Conservation (phyloP, 1,140 invertebrate genomes). For the Diorhabda carinulata region DNA sequence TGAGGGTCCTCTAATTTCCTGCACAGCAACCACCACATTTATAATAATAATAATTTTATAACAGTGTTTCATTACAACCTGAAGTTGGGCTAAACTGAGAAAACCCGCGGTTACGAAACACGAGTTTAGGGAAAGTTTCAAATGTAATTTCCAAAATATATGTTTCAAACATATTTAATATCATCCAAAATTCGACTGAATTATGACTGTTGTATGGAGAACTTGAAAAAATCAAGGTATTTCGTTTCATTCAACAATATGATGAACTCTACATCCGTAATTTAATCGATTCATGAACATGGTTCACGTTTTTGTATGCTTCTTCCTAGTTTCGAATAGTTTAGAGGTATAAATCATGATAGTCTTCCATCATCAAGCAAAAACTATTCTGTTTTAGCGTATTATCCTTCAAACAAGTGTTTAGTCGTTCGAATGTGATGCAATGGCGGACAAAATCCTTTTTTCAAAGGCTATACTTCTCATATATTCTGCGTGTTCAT, state of each 20-base stretch:
- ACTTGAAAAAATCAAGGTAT: neutral
- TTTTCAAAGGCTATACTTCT: too few species aligned
- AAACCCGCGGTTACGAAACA: neutral
- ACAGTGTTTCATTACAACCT: constrained; percentile 1
- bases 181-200: neutral
- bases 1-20: constrained; percentile 1
- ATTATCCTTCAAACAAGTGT: neutral
- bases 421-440: too few species aligned
- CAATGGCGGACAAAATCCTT: too few species aligned
- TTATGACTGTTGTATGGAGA: neutral
- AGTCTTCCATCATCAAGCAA: neutral
- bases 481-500: too few species aligned
- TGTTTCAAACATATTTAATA: neutral
- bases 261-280: neutral
- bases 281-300: neutral
- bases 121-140: neutral
- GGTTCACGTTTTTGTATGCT: neutral
- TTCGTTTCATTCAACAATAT: neutral
- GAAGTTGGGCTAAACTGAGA: neutral
- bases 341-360: neutral
- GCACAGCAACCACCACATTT: neutral
- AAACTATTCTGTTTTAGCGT: neutral
- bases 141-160: neutral
- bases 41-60: neutral
- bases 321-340: neutral